phyloP scores from a whole-genome alignment of 2,888 invertebrate species.

The Sinhomidia bicolor region DNA sequence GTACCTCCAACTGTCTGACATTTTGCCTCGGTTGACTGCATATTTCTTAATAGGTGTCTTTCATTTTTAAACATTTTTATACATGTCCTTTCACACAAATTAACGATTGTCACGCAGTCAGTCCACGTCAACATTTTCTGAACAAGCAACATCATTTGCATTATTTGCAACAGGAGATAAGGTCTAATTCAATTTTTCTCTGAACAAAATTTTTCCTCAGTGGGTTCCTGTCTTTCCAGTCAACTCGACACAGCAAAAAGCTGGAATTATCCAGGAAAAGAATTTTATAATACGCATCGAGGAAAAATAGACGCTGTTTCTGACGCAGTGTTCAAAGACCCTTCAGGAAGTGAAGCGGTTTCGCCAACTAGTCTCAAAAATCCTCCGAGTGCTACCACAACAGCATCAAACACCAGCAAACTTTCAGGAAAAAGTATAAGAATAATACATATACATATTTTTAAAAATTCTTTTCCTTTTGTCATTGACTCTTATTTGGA shows the following conservation, averaged over 20 bases:
- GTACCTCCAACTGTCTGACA: too few species aligned
- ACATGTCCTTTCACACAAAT: background rate
- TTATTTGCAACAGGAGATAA: background rate
- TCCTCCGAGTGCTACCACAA: slow-evolving; percentile 70
- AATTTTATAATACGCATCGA: slow-evolving; percentile 72
- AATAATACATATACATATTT: too few species aligned
- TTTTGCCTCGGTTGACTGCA: too few species aligned
- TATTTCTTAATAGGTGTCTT: too few species aligned
- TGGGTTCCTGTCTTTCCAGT: slow-evolving; percentile 77
- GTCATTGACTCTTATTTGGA: too few species aligned
- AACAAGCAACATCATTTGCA: background rate
- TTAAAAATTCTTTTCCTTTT: background rate
- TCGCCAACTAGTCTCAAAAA: slow-evolving; percentile 63
- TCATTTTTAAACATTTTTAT: too few species aligned
- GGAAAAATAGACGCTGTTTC: slow-evolving; percentile 75
- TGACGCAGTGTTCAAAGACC: slow-evolving; percentile 64
- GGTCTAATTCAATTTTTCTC: background rate
- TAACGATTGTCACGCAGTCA: background rate
- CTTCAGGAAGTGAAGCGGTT: slow-evolving; percentile 44
- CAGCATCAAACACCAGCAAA: slow-evolving; percentile 65
- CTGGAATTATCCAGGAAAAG: slow-evolving; percentile 72
- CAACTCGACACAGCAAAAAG: slow-evolving; percentile 71
- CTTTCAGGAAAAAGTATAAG: slow-evolving; percentile 63
- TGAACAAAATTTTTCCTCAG: slow-evolving; percentile 50
- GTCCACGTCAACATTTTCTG: background rate